Base-by-base conservation (phyloP, 2,113 vertebrate species). In the Salvelinus sp. region DNA sequence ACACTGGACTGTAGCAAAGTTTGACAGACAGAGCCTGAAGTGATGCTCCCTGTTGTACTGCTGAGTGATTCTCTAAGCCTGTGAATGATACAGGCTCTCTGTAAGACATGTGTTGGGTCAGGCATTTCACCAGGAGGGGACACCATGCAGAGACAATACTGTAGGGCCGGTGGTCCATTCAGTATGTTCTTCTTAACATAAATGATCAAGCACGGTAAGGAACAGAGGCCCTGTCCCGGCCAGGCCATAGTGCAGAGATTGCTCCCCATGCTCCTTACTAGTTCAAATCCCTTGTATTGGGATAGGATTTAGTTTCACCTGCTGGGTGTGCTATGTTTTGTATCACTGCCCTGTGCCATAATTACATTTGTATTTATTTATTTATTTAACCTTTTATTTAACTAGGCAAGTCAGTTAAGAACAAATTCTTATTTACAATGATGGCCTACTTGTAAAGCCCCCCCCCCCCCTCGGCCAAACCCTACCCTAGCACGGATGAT, bases 231-330 rank as follows among this genome's bases (percentile, higher is more conserved):
- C 58, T 44, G 38, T 27, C 25, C 60, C n/a, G 1, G 27, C 25
- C 30, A n/a, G 20, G 30, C 6, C 67, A 0, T 76, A n/a, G 6
- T 65, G 60, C 7, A 65, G 23, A 67, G 4, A 78, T 74, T 79
- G 48, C 76, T 82, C 72, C 69, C 50, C 23, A 9, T n/a, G 33
- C 50, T 75, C 72, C 47, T 66, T 65, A 81, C 68, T 76, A 18
- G 66, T 72, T 80, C 47, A 79, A 76, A 79, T 70, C 44, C 14
- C 14, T 72, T 44, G 70, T 73, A 74, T 84, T 79, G 73, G 57
- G 76, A 82, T 71, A 68, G 33, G 62, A 72, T 87, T 60, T 74
- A 69, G 72, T 85, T 87, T 84, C 60, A 47, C 66, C 68, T 78
- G 22, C 69, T 54, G 65, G 38, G 74, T 62, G 25, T 60, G 18